Conservation (phyloP, 1,140 invertebrate species). For the Melipona quadrifasciata region DNA sequence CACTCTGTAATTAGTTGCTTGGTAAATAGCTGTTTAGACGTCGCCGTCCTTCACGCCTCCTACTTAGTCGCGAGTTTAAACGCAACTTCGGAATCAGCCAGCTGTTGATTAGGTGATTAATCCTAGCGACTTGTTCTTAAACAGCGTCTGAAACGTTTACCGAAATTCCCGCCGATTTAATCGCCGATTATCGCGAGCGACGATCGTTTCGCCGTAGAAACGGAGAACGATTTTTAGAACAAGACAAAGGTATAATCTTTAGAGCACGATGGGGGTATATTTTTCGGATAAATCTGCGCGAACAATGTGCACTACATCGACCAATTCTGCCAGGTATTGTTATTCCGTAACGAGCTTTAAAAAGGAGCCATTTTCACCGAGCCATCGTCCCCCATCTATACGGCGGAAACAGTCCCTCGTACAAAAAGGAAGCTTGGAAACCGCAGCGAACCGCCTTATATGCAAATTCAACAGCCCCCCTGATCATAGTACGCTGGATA, state of each 20-base stretch:
- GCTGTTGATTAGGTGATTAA: conserved; percentile 60
- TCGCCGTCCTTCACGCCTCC: conserved; percentile 27
- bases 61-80: conserved; percentile 57
- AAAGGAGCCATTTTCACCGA: conserved; percentile 43
- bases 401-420: conserved; percentile 37
- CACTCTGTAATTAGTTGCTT: conserved; percentile 44
- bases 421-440: conserved; percentile 53
- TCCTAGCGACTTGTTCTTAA: conserved; percentile 34
- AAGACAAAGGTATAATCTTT: no score
- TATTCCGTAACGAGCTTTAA: conserved; percentile 28
- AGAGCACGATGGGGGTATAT: not conserved
- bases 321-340: conserved; percentile 1
- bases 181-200: not conserved
- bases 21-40: conserved; percentile 42
- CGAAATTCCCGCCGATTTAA: conserved; percentile 26
- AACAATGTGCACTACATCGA: conserved; percentile 4
- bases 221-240: not conserved
- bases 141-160: conserved; percentile 21
- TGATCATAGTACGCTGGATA: conserved; percentile 39
- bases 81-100: conserved; percentile 54
- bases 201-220: not conserved
- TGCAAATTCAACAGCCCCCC: conserved; percentile 63
- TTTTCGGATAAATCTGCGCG: not conserved
- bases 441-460: conserved; percentile 59
- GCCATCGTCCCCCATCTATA: conserved; percentile 25